A percentile compares a stretch with the other conserved stretches of the same genome.
Conservation (phyloP, 2,113 vertebrate species). For the Rutilus rutilus region DNA sequence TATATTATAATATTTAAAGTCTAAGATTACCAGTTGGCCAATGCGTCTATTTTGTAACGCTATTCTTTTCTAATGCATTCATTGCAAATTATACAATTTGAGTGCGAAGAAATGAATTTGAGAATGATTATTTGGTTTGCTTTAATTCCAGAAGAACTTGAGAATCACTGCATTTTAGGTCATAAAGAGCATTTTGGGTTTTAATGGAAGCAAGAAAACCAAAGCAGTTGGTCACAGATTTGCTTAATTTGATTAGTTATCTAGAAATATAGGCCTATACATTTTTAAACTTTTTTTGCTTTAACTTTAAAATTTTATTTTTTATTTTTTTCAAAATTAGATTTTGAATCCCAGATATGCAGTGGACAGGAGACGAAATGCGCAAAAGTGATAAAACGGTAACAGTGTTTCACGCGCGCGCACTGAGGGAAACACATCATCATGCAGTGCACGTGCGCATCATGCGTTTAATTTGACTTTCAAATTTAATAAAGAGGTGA, state of each 20-base stretch:
- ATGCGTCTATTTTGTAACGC: background rate
- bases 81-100: background rate
- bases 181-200: background rate
- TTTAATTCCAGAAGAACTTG: background rate
- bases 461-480: slow-evolving; percentile 92
- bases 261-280: background rate
- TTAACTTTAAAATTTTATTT: background rate
- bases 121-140: too few relatives aligned
- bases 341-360: background rate
- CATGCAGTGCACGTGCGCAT: slow-evolving; percentile 83
- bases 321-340: too few relatives aligned
- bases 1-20: too few relatives aligned
- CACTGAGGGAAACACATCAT: slow-evolving; percentile 78
- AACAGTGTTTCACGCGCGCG: slow-evolving; percentile 66
- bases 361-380: background rate
- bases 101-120: background rate
- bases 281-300: background rate
- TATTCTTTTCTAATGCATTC: background rate
- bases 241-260: background rate
- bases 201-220: background rate
- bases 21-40: background rate
- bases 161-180: background rate
- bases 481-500: slow-evolving; percentile 95
- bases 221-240: background rate
- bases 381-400: background rate